Base-by-base conservation (phyloP, 2,113 vertebrate genomes). In the Psilopsiagon aurifrons region DNA sequence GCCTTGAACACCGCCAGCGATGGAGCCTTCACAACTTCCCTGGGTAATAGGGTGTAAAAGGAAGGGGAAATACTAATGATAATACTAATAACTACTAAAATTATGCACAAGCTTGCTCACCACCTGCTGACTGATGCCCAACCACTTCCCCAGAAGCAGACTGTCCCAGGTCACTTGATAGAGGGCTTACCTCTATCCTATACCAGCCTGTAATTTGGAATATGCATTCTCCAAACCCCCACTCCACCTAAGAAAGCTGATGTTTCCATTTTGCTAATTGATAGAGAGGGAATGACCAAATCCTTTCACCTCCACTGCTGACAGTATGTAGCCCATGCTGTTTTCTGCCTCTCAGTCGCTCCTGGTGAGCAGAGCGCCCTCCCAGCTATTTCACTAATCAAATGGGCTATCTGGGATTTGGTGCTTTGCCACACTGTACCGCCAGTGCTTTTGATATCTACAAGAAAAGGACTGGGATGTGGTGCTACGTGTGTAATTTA, bases 261-360 rank as follows among this genome's bases (percentile, higher is more conserved):
- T 60, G 59, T 35, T 24, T 24, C 59, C 9, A 2, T 60, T 60
- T 25, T 35, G 59, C n/a, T 37, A 60, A 25, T 25, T 37, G 23
- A 9, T 37, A 35, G 9, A 60, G n/a, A n/a, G 41, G 22, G 44
- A 80, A 60, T 77, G 4, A 41, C 0, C 0, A 44, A 44, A 83
- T 33, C 13, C 7, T 7, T 54, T 60, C 11, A 25, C 41, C 12
- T 29, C 46, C 66, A 44, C 1, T 14, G 44, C 29, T 3, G 10
- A 17, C 5, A 3, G 25, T 19, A 23, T 0, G 1, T n/a, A 76
- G 39, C 14, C 37, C 15, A 14, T 10, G 7, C n/a, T 59, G 16
- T 15, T 63, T 51, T 52, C 37, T 67, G 64, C 46, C 37, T 62
- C 68, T 66, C 27, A 44, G 60, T 31, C 24, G 2, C 39, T 67